Percentiles rank a stretch among this genome's conserved stretches.
Evolutionary conservation across 1,140 invertebrate species (phyloP).

Genomic region (Zaprionus davidi): DNA sequence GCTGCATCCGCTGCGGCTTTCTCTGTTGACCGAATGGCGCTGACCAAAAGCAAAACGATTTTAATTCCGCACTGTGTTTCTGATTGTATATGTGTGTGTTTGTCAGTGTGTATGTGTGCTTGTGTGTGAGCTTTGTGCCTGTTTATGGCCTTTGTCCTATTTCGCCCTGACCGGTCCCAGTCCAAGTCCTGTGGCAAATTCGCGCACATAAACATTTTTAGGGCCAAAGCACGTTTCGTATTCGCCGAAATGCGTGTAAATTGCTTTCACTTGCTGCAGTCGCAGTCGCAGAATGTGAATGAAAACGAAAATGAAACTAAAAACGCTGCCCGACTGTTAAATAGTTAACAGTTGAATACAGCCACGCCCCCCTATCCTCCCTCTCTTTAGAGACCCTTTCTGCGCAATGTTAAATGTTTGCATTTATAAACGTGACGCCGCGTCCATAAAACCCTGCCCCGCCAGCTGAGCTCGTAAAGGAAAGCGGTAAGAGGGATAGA

Average conservation of each 20-base stretch:
- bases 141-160: conserved; percentile 37
- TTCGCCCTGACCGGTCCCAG: conserved; percentile 14
- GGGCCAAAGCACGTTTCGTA: conserved; percentile 66
- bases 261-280: conserved; percentile 73
- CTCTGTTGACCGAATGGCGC: conserved; percentile 41
- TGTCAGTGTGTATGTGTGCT: conserved; percentile 10
- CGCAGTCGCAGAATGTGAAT: conserved; percentile 14
- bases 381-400: conserved; percentile 1
- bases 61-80: conserved; percentile 1
- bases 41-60: conserved; percentile 41
- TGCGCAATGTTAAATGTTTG: conserved; percentile 47
- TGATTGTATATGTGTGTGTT: not conserved
- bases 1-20: conserved; percentile 5
- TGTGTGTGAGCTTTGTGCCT: conserved; percentile 16
- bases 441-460: conserved; percentile 36
- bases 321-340: conserved; percentile 70
- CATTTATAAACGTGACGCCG: conserved; percentile 57
- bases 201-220: conserved; percentile 66
- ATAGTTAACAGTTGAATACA: conserved; percentile 48
- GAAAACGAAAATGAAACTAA: conserved; percentile 73
- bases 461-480: not conserved
- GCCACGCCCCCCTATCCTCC: not conserved
- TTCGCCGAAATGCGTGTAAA: conserved; percentile 70
- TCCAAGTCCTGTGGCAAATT: conserved; percentile 27
- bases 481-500: not conserved